Base-by-base conservation (phyloP, 2,888 invertebrate species). In the Agonopterix alstromeriana region DNA sequence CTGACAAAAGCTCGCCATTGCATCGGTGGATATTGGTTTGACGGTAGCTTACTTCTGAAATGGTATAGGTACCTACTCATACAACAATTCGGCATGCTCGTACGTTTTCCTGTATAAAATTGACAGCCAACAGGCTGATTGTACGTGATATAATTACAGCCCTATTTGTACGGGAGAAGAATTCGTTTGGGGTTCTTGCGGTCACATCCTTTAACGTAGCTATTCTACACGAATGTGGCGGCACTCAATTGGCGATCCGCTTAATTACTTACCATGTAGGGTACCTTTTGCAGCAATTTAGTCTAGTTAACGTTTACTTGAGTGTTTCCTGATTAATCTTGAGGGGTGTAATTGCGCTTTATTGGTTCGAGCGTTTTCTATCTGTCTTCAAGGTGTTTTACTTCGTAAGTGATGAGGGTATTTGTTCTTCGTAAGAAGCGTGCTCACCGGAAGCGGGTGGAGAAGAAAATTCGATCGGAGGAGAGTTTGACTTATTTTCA, bases 241-340 rank as follows among this genome's bases (percentile, higher is more conserved):
- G 27, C 27, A 27, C 70, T 67, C 67, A 67, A 68, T 67, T 63
- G 67, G 62, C 63, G 63, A 70, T 77, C 68, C 64, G 64, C 61
- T 64, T 72, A 77, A 79, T 78, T 70, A 69, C 73, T 73, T 62
- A 63, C 64, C 60, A 61, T 63, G 61, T 63, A 59, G 66, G 62
- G 63, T 64, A 67, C 70, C 70, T 72, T 68, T 70, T 62, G 60
- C 67, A 72, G 70, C 63, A 76, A 73, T 75, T 75, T 73, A 63
- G 66, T 61, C 64, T 65, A 61, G 72, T 74, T 76, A 72, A 70
- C 67, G 73, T 65, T 67, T 67, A 52, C 69, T 66, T 67, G 65
- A 72, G 67, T 68, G 70, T 63, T 66, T 65, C 67, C 67, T 77
- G 77, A 81, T 81, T 80, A 80, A 81, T 80, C 73, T 69, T 64